These are phyloP conservation scores for Epinephelus awoara DNA, from an alignment of 2,797 vertebrate genomes.

Conservation along the genomic window DNA sequence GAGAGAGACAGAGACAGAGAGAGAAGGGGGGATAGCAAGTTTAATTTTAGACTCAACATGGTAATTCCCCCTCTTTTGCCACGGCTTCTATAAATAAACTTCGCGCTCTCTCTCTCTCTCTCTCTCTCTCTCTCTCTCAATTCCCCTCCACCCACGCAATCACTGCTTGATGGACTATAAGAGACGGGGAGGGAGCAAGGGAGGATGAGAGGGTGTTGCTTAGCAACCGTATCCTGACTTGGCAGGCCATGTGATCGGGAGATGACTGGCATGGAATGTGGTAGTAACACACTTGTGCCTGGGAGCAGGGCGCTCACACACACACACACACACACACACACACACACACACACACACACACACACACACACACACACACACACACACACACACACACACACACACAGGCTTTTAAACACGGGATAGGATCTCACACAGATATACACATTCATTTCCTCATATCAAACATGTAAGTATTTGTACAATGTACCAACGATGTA, in stretches of 20 bases:
- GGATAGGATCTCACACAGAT: neutral
- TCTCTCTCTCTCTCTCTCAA: neutral
- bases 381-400: conserved; percentile 1
- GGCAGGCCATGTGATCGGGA: conserved; percentile 71
- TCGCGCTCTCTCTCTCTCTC: neutral
- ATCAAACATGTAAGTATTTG: neutral
- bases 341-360: neutral
- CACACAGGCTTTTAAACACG: neutral
- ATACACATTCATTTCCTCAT: neutral
- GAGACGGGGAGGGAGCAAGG: conserved; percentile 9
- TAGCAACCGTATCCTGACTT: conserved; percentile 78
- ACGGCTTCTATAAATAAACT: conserved; percentile 80
- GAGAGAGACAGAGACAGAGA: neutral
- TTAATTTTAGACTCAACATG: conserved; percentile 78
- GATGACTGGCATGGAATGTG: conserved; percentile 64
- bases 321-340: neutral
- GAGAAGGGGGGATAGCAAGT: conserved; percentile 31
- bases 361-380: neutral
- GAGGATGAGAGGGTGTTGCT: conserved; percentile 65
- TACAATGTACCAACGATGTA: neutral
- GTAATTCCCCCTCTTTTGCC: conserved; percentile 68
- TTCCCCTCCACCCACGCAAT: conserved; percentile 40
- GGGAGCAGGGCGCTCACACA: conserved; percentile 1
- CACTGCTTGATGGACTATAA: conserved; percentile 50
- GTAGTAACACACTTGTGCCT: conserved; percentile 57